These are phyloP conservation scores for Acanthococcus lagerstroemiae DNA, from an alignment of 2,888 invertebrate species.

Conservation along the genomic window DNA sequence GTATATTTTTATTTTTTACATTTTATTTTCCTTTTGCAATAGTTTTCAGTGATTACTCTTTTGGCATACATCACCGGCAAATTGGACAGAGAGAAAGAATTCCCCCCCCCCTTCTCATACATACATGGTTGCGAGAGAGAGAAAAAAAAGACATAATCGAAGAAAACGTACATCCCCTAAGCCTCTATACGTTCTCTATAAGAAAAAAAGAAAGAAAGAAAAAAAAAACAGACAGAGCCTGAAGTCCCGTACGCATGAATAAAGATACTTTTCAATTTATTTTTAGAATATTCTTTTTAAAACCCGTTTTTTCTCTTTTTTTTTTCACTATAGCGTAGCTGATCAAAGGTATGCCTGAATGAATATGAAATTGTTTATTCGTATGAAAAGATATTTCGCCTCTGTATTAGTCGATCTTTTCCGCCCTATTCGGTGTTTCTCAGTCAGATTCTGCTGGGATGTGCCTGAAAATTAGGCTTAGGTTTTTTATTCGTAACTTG, in stretches of 20 bases:
- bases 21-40: slow-evolving; percentile 12
- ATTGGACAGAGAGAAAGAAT: slow-evolving; percentile 19
- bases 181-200: neutral
- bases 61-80: slow-evolving; percentile 20
- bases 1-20: slow-evolving; percentile 9
- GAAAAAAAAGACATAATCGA: slow-evolving; percentile 14
- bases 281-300: slow-evolving; percentile 21
- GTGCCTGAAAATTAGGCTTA: no score
- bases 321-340: slow-evolving; percentile 1
- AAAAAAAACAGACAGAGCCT: neutral
- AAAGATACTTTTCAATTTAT: slow-evolving; percentile 25
- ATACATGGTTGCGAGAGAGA: neutral
- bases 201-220: slow-evolving; percentile 6
- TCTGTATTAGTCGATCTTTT: slow-evolving; percentile 18
- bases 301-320: slow-evolving; percentile 10
- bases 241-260: slow-evolving; percentile 26
- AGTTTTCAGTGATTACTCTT: slow-evolving; percentile 26
- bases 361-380: slow-evolving; percentile 26
- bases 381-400: slow-evolving; percentile 25
- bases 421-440: slow-evolving; percentile 3
- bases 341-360: slow-evolving; percentile 28
- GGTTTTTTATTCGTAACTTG: no score
- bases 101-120: slow-evolving; percentile 1
- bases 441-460: no score
- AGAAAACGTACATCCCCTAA: slow-evolving; percentile 22